Percentiles rank a stretch among this genome's conserved stretches.
These are phyloP conservation scores for Bombus impatiens DNA, from an alignment of 1,140 invertebrate genomes.

Conservation along the genomic window DNA sequence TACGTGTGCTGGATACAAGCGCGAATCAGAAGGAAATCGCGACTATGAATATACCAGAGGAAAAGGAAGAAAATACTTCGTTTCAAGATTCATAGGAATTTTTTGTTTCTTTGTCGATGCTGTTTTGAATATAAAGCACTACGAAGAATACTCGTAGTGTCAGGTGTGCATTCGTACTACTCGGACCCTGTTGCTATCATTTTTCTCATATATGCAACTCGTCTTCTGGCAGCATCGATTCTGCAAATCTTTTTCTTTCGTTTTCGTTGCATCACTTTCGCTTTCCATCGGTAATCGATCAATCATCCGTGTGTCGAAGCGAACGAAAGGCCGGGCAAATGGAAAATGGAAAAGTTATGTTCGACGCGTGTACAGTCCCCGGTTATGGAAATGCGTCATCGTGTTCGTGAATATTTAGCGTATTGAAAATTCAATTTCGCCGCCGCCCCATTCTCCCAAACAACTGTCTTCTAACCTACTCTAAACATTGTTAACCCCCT, in stretches of 20 bases:
- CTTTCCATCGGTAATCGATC: constrained; percentile 36
- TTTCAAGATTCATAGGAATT: not conserved
- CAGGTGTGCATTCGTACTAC: constrained; percentile 12
- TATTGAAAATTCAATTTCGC: constrained; percentile 5
- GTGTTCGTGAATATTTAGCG: not conserved
- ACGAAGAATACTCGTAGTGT: not conserved
- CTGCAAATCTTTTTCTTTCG: constrained; percentile 5
- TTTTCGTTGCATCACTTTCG: not conserved
- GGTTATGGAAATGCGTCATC: not conserved
- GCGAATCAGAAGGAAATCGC: not conserved
- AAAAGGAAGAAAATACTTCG: not conserved
- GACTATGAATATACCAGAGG: constrained; percentile 4
- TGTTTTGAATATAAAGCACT: constrained; percentile 29
- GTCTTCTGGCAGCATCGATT: not conserved
- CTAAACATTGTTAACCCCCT: not conserved
- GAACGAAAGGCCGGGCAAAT: constrained; percentile 8
- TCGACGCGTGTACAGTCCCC: not conserved
- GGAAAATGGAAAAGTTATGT: constrained; percentile 33
- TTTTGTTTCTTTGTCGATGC: not conserved
- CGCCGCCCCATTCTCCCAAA: not conserved
- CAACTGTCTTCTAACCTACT: not conserved
- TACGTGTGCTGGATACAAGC: not conserved
- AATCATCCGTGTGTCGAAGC: constrained; percentile 14
- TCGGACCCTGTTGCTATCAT: constrained; percentile 27
- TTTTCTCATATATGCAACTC: not conserved